Base-by-base conservation (phyloP, 2,888 invertebrate species). In the Lampropteryx suffumata region DNA sequence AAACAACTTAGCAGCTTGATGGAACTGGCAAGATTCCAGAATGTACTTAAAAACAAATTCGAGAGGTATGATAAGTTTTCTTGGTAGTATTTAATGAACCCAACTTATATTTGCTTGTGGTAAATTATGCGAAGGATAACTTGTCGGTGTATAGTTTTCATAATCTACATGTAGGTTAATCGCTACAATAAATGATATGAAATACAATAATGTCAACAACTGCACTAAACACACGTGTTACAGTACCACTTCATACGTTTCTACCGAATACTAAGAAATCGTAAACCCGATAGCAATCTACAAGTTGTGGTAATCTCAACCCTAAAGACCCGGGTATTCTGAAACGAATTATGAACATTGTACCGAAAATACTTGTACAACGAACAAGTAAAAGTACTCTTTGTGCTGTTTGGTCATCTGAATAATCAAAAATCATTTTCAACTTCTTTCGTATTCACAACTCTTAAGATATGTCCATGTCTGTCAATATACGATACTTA, bases 111-210 rank as follows among this genome's bases (percentile, higher is more conserved):
- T 17, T 17, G 17, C 17, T 17, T 17, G 4, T 3, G 48, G 46
- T 40, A 57, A 50, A 39, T 50, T 36, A 41, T 29, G 10, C 17
- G 9, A 21, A 43, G 52, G 50, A 55, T 53, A 52, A 55, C 14
- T 14, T 39, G 39, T 40, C 24, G 1, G 3, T 30, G 41, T 21
- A 34, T 13, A 43, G 26, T 34, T 45, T 39, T 48, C 37, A 32
- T 37, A 40, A 45, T 41, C 40, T 40, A 50, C 44, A 49, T 46
- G 54, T 50, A 43, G 50, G 50, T 54, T 50, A 53, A 48, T 43
- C 13, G 28, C 48, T 21, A 13, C 28, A 48, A 48, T 53, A 48
- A 44, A 48, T 11, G 40, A 40, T 46, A 41, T 36, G 24, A 50
- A 28, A 27, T 13, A 28, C 33, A 50, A 33, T 43, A 29, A 48